phyloP scores from a whole-genome alignment of 2,113 vertebrate genomes.

The Lagenorhynchus albirostris region DNA sequence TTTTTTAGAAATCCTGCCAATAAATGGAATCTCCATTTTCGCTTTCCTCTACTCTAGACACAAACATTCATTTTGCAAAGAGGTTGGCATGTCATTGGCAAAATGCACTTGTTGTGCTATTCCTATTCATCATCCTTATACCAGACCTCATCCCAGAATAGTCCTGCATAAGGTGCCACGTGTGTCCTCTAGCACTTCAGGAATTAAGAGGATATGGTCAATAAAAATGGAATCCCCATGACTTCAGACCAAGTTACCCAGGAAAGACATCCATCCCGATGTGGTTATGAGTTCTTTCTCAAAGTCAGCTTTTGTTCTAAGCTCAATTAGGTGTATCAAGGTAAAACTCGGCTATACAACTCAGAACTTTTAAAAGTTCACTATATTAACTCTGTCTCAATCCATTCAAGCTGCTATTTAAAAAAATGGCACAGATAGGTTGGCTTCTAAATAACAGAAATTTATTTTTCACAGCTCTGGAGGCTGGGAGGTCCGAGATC shows the following conservation, averaged over 20 bases:
- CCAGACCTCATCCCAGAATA: constrained; percentile 70
- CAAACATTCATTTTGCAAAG: constrained; percentile 59
- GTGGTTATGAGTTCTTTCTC: not conserved
- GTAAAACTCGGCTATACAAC: not conserved
- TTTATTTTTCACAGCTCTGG: not conserved
- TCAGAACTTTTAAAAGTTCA: not conserved
- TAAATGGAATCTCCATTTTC: constrained; percentile 16
- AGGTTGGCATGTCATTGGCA: constrained; percentile 42
- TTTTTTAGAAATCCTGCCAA: constrained; percentile 57
- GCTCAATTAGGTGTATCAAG: not conserved
- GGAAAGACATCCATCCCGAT: not conserved
- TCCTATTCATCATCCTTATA: constrained; percentile 66
- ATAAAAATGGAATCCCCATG: constrained; percentile 72
- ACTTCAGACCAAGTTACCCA: constrained; percentile 24
- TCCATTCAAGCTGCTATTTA: not conserved
- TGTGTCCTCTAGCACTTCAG: constrained; percentile 59
- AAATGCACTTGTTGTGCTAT: constrained; percentile 64
- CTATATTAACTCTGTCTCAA: not conserved
- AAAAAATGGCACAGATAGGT: not conserved
- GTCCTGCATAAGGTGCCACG: constrained; percentile 52
- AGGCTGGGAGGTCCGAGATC: not conserved
- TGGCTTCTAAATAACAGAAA: not conserved
- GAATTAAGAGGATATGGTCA: constrained; percentile 66
- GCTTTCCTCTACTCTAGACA: constrained; percentile 21
- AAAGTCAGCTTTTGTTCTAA: not conserved